These are phyloP conservation scores for Notarius quadriscutis DNA, from an alignment of 2,113 vertebrate species.

Conservation along the genomic window DNA sequence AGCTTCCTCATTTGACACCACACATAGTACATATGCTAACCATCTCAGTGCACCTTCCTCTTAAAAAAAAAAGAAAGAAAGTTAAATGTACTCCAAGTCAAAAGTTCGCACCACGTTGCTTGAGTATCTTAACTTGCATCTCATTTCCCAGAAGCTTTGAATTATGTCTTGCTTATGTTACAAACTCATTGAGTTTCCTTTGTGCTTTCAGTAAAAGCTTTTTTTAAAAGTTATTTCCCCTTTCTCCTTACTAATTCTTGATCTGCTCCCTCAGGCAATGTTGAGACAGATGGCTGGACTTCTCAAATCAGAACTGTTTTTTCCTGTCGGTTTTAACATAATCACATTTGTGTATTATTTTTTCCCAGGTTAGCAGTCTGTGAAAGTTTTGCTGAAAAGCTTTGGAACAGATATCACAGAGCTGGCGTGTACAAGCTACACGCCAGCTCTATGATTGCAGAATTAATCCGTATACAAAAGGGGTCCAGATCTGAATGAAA, in stretches of 20 bases:
- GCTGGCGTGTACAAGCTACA: neutral
- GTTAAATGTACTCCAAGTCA: neutral
- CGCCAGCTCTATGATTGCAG: neutral
- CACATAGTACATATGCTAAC: conserved; percentile 20
- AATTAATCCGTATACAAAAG: neutral
- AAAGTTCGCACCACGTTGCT: neutral
- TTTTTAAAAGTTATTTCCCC: neutral
- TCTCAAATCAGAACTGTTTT: conserved; percentile 22
- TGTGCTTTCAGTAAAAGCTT: conserved; percentile 1
- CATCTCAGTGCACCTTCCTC: neutral
- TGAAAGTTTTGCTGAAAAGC: neutral
- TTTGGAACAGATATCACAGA: conserved; percentile 10
- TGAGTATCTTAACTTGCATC: conserved; percentile 9
- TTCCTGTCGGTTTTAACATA: conserved; percentile 13
- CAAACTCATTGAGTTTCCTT: neutral
- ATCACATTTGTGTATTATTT: conserved; percentile 25
- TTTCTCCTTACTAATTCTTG: neutral
- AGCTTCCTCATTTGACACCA: conserved; percentile 30
- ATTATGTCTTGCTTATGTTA: conserved; percentile 22
- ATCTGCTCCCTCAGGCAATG: conserved; percentile 2
- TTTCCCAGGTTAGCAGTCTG: conserved; percentile 6
- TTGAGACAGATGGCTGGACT: conserved; percentile 21
- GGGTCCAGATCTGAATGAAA: neutral
- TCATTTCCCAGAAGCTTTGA: conserved; percentile 19
- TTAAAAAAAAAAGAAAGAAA: neutral